Evolutionary conservation across 2,888 invertebrate genomes (phyloP).

Genomic region (Hirtodrosophila confusa): DNA sequence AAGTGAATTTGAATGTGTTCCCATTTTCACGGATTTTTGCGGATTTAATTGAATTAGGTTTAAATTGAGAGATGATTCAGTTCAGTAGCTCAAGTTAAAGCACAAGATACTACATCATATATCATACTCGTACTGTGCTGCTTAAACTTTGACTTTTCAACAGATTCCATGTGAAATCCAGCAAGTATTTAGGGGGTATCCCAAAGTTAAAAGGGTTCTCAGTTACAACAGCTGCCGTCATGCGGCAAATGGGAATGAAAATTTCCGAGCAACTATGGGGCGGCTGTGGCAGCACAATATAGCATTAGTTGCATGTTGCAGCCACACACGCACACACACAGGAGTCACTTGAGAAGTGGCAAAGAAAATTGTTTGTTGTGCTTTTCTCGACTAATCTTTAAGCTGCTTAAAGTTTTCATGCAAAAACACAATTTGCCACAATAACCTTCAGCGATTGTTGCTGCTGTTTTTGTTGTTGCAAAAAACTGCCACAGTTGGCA

Average conservation of each 20-base stretch:
- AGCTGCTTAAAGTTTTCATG: conserved; percentile 68
- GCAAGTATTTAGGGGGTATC: too few relatives aligned
- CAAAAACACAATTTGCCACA: conserved; percentile 65
- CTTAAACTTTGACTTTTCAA: too few relatives aligned
- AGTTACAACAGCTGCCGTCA: conserved; percentile 14
- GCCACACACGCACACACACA: not conserved
- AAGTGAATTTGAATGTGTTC: too few relatives aligned
- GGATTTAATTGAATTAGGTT: too few relatives aligned
- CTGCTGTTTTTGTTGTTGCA: conserved; percentile 29
- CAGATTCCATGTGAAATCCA: too few relatives aligned
- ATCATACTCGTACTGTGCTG: too few relatives aligned
- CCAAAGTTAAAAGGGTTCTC: too few relatives aligned
- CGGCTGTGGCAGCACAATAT: not conserved
- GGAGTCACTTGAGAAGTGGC: conserved; percentile 4
- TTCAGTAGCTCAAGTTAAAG: too few relatives aligned
- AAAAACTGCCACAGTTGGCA: conserved; percentile 57
- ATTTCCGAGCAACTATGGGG: not conserved
- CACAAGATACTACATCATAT: too few relatives aligned
- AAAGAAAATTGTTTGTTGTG: conserved; percentile 21
- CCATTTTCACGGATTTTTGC: too few relatives aligned
- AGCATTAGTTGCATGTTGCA: conserved; percentile 13
- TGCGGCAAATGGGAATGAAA: conserved; percentile 19
- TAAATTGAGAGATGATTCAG: too few relatives aligned
- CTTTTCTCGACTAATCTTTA: conserved; percentile 48
- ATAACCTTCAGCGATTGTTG: conserved; percentile 64